Percentiles rank a stretch among this genome's conserved stretches.
Evolutionary conservation across 2,113 vertebrate genomes (phyloP).

Genomic region (Neoarius graeffei): DNA sequence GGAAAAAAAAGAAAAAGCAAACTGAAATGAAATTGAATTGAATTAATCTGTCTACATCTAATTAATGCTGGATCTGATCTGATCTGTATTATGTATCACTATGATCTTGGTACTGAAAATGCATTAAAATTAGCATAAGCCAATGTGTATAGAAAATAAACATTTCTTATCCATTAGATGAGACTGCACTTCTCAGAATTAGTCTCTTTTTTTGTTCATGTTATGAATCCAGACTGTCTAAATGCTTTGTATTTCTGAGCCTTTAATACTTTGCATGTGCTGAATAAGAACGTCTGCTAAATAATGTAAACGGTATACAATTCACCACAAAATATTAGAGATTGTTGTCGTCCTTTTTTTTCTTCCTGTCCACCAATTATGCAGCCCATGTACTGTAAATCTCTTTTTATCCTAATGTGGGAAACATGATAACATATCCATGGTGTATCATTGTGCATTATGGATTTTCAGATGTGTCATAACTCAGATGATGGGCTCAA

Average conservation of each 20-base stretch:
- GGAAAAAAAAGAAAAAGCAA: no score
- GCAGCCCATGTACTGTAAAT: not conserved
- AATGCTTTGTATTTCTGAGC: not conserved
- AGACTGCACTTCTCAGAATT: not conserved
- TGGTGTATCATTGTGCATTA: not conserved
- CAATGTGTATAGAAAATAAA: not conserved
- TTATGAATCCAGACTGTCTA: not conserved
- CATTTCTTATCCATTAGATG: not conserved
- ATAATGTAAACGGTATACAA: not conserved
- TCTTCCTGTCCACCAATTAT: not conserved
- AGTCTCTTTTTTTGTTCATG: not conserved
- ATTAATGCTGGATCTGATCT: not conserved
- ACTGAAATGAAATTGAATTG: not conserved
- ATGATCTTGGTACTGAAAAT: not conserved
- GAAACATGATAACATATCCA: not conserved
- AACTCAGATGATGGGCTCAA: not conserved
- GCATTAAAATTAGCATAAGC: not conserved
- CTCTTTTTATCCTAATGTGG: not conserved
- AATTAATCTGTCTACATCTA: no score
- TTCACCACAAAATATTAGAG: not conserved
- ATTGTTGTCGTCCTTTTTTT: not conserved
- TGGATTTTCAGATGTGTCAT: slow-evolving; percentile 1
- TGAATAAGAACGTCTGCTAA: not conserved
- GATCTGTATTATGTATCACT: not conserved
- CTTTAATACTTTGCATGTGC: not conserved